Evolutionary conservation across 2,113 vertebrate genomes (phyloP), one percentile per base, ranked within the genome.

Genomic region (Callionymus lyra): DNA sequence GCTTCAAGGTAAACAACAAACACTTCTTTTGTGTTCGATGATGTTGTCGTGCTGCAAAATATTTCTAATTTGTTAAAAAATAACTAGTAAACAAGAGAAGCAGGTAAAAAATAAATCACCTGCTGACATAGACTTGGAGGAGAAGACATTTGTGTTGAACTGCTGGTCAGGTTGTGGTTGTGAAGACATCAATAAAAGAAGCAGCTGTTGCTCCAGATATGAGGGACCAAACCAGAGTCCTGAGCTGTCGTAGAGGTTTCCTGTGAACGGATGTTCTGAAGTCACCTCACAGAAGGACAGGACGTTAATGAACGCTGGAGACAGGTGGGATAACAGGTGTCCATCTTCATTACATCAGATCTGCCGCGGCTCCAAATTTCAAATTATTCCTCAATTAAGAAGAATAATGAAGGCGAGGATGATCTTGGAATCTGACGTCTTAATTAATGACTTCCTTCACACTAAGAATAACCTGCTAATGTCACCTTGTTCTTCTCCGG

Each of bases 331-430:
- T 45, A 33, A 45, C 33, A 45, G 44, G 6, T 35, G 44, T 35
- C 44, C 18, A 34, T 45, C 44, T 34, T 45, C 44, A 33, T 45
- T 45, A 35, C 12, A 14, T 33, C 16, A 13, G 10, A 45, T 45
- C 44, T 45, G 44, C 44, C 6, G n/a, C 8, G 16, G 19, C 34
- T 45, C 44, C 16, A 45, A 45, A 45, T 45, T 45, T n/a, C 16
- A 35, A 45, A 45, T 45, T 6, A 45, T 45, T 33, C n/a, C 31
- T 16, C 33, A 45, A 35, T 45, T 45, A 45, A 33, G 44, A 45
- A 45, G 44, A 45, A 33, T 34, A 45, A 45, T 45, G 44, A n/a
- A 35, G 16, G 16, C 44, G 12, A 9, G 12, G 33, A 35, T 45
- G 16, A 9, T 16, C 16, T 45, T 6, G 12, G 31, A 13, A 45